These are phyloP conservation scores for Phrynocephalus versicolor DNA, from an alignment of 2,113 vertebrate genomes.

Conservation along the genomic window DNA sequence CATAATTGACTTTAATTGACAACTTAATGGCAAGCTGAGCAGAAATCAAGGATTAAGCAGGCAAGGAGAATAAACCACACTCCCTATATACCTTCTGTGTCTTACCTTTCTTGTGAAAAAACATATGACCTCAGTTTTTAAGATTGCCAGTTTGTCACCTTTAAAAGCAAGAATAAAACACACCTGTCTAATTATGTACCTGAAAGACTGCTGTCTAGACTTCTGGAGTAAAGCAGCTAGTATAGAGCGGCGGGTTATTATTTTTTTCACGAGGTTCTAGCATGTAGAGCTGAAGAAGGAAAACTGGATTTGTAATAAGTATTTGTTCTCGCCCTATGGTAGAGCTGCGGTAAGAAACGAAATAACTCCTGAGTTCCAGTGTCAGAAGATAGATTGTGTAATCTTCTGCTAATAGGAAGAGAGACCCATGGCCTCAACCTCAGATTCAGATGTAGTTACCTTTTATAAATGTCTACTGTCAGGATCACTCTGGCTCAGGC, in stretches of 20 bases:
- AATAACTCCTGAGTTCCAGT: background rate
- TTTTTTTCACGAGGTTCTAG: background rate
- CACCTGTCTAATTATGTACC: conserved; percentile 49
- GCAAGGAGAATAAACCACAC: background rate
- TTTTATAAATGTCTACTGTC: no score
- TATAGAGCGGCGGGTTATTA: conserved; percentile 53
- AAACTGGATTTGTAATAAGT: background rate
- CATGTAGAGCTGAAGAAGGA: background rate
- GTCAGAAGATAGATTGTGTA: background rate
- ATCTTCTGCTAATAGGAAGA: background rate
- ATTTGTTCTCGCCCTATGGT: background rate
- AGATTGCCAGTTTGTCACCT: conserved; percentile 4
- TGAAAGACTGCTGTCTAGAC: conserved; percentile 26
- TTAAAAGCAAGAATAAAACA: conserved; percentile 20
- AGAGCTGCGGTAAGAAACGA: background rate
- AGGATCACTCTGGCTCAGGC: no score
- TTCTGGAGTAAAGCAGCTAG: background rate
- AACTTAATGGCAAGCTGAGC: conserved; percentile 22
- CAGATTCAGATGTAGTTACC: background rate
- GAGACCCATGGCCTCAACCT: background rate
- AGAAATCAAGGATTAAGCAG: conserved; percentile 17
- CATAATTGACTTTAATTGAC: conserved; percentile 8
- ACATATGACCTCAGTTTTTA: conserved; percentile 20
- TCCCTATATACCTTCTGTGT: background rate
- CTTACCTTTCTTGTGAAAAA: background rate